These are phyloP conservation scores for Heliconius hermathena DNA, from an alignment of 1,140 invertebrate genomes.

Conservation along the genomic window DNA sequence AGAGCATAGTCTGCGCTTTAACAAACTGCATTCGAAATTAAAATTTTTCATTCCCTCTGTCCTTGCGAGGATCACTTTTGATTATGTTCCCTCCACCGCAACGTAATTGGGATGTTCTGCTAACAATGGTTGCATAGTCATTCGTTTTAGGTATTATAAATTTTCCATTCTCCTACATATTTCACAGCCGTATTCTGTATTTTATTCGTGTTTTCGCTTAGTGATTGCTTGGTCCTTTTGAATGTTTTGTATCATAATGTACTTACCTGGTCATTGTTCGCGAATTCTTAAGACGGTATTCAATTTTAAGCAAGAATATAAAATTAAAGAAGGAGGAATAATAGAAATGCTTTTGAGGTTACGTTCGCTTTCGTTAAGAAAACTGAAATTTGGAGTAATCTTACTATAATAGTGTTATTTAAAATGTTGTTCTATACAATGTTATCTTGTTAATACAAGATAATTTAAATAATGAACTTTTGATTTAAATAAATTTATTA, in stretches of 20 bases:
- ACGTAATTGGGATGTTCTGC: conserved; percentile 78
- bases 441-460: background rate
- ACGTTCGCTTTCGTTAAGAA: conserved; percentile 7
- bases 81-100: conserved; percentile 76
- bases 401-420: background rate
- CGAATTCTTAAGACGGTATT: conserved; percentile 35
- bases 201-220: conserved; percentile 44
- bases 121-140: conserved; percentile 75
- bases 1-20: conserved; percentile 73
- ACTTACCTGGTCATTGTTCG: conserved; percentile 41
- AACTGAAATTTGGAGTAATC: background rate
- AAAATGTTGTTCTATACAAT: background rate
- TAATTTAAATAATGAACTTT: no score
- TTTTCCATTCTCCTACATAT: conserved; percentile 57
- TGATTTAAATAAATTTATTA: background rate
- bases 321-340: conserved; percentile 3
- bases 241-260: conserved; percentile 47
- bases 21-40: conserved; percentile 81
- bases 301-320: conserved; percentile 24
- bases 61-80: conserved; percentile 75
- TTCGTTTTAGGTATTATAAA: conserved; percentile 75
- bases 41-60: conserved; percentile 74
- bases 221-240: conserved; percentile 47
- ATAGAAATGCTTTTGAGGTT: conserved; percentile 1
- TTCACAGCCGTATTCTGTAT: conserved; percentile 31